Conservation (phyloP, 2,113 vertebrate genomes). For the Colius striatus region DNA sequence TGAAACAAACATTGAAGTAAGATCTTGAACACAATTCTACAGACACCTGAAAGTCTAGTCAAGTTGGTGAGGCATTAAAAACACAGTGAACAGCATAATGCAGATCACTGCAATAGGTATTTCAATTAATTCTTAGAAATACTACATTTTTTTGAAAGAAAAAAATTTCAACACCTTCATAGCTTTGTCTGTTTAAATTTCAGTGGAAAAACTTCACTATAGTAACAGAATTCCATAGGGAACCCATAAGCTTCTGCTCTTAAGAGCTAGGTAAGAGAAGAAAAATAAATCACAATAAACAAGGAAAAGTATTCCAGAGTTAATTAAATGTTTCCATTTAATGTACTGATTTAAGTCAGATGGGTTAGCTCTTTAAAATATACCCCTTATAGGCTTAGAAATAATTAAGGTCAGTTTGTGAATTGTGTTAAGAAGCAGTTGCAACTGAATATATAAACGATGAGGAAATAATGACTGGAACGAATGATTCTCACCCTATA, state of each 20-base stretch:
- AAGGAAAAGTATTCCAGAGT: background rate
- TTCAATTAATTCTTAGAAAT: slow-evolving; percentile 5
- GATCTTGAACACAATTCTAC: background rate
- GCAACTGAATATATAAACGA: background rate
- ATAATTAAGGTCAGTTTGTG: background rate
- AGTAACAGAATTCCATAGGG: background rate
- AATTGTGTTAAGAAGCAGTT: background rate
- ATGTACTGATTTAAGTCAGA: background rate
- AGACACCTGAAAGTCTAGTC: background rate
- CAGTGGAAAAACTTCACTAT: background rate
- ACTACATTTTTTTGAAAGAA: background rate
- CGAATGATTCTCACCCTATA: background rate
- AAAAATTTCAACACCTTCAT: slow-evolving; percentile 4
- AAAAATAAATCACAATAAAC: slow-evolving; percentile 1
- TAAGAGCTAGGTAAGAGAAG: background rate
- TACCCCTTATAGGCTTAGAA: background rate
- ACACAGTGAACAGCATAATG: background rate
- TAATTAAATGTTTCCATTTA: slow-evolving; percentile 26
- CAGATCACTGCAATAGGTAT: background rate
- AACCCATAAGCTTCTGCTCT: background rate
- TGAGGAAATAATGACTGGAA: background rate
- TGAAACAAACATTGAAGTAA: background rate
- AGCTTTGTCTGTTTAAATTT: slow-evolving; percentile 12
- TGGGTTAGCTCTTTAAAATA: slow-evolving; percentile 8
- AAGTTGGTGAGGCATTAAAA: background rate